These are phyloP conservation scores for Sinella curviseta DNA, from an alignment of 1,140 invertebrate genomes.

Conservation along the genomic window DNA sequence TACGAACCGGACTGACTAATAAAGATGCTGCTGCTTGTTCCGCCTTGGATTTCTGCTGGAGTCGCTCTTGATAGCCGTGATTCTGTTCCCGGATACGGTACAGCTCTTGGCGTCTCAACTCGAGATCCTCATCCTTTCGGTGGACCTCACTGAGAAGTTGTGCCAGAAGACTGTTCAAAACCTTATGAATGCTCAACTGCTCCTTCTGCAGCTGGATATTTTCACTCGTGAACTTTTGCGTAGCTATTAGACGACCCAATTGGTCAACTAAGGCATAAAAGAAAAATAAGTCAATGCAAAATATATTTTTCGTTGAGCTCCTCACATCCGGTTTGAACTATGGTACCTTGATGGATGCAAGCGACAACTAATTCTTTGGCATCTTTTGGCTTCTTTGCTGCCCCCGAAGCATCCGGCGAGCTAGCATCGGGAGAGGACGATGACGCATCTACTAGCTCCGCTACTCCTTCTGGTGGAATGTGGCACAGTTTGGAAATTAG, in stretches of 20 bases:
- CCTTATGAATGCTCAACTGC: constrained; percentile 48
- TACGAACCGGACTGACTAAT: constrained; percentile 28
- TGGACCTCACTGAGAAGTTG: constrained; percentile 46
- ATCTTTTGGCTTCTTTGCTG: constrained; percentile 64
- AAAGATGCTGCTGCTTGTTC: constrained; percentile 14
- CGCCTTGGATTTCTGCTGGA: constrained; percentile 26
- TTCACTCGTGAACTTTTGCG: constrained; percentile 42
- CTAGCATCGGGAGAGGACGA: not conserved
- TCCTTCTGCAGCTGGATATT: constrained; percentile 34
- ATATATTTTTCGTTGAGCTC: not conserved
- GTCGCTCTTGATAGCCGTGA: constrained; percentile 48
- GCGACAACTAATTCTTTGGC: constrained; percentile 69
- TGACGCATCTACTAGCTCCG: not conserved
- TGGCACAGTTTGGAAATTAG: constrained; percentile 74
- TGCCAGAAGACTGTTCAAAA: constrained; percentile 47
- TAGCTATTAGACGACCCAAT: constrained; percentile 31
- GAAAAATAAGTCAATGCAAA: constrained; percentile 29
- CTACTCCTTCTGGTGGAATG: constrained; percentile 69
- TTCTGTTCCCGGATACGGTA: constrained; percentile 50
- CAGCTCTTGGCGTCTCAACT: constrained; percentile 42
- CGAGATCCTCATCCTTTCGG: constrained; percentile 45
- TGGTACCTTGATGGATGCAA: constrained; percentile 68
- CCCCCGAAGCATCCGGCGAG: constrained; percentile 61
- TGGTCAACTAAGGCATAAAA: constrained; percentile 41
- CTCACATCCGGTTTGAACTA: not conserved